Base-by-base conservation (phyloP, 2,888 invertebrate species). In the Pheosia tremula region DNA sequence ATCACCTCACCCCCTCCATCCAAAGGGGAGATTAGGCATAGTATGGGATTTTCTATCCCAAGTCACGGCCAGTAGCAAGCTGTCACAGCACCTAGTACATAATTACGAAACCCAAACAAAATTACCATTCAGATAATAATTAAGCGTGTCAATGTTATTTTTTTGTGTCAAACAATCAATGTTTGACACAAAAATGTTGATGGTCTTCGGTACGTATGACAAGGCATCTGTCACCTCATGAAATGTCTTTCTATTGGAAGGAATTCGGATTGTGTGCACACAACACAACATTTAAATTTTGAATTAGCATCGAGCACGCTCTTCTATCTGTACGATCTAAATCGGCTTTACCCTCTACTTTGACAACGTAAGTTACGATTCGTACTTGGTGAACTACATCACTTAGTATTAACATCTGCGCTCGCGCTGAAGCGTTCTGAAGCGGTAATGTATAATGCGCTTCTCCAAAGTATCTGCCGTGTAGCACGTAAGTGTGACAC, bases 281-380 rank as follows among this genome's bases (percentile, higher is more conserved):
- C 79, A 75, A 78, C 81, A 78, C 79, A 80, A 80, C 77, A 84
- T 84, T 86, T 82, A 81, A 84, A 87, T 87, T 87, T 87, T 79
- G 85, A 90, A 88, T 90, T 86, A 89, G 87, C 86, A 86, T 89
- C 86, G 83, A 77, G 82, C 78, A 74, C 81, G 81, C 76, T 76
- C 77, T 74, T 83, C 80, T 88, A 90, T 90, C 90, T 74, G 79
- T 74, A 69, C 77, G 78, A 90, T 90, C 91, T 90, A 88, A 90
- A 91, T 89, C 90, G 88, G 90, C 88, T 89, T 89, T 87, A 81
- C 78, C 82, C 83, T 84, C 78, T 74, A 81, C 80, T 79, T 72
- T 67, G 75, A 78, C 72, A 72, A 77, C 72, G 70, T 69, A 68
- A 58, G 63, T 67, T 62, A 68, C 67, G 71, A 72, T 71, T 66